Base-by-base conservation (phyloP, 2,113 vertebrate genomes). In the Corythaeola cristata region DNA sequence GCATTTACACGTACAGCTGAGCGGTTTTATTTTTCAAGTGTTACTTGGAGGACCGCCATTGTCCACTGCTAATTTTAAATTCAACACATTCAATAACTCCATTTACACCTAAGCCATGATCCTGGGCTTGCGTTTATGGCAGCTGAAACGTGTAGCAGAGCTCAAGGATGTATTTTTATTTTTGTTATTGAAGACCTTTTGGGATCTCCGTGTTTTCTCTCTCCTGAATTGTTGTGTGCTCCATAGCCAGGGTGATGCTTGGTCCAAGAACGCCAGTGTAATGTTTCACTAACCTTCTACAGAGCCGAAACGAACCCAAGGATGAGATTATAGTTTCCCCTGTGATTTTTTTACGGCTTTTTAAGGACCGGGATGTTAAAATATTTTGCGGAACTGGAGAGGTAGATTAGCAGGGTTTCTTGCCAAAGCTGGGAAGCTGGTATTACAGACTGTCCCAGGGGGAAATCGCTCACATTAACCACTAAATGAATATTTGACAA, bases 401-500 rank as follows among this genome's bases (percentile, higher is more conserved):
- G 97, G 98, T 98, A 99, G 99, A 99, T 99, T 99, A 99, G 98
- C 98, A 96, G 98, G 98, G 98, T 98, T 98, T 98, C 98, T 98
- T 98, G 98, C 98, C 98, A 98, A 97, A 98, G 98, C 98, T 96
- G 97, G 96, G 97, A 98, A 98, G 98, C 98, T 98, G 98, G 98
- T 98, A 98, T 99, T 98, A 98, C 98, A 97, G 97, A 77, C 84
- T 62, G 98, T 99, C 99, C 98, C 99, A 95, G 97, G 99, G 99
- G 99, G 98, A 97, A 98, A 97, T 96, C 97, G 98, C 99, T 99
- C 99, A 98, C 99, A 99, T 99, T 99, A 99, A 99, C 98, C 98
- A 98, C 99, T 99, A 99, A 99, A 99, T 99, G 99, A 99, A 99
- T 99, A 99, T 99, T 99, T 99, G 99, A 99, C 99, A 99, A 99